Evolutionary conservation across 53 echinoderm and acorn worm genomes (phyloP).

Genomic region (Temnopleurus reevesii): DNA sequence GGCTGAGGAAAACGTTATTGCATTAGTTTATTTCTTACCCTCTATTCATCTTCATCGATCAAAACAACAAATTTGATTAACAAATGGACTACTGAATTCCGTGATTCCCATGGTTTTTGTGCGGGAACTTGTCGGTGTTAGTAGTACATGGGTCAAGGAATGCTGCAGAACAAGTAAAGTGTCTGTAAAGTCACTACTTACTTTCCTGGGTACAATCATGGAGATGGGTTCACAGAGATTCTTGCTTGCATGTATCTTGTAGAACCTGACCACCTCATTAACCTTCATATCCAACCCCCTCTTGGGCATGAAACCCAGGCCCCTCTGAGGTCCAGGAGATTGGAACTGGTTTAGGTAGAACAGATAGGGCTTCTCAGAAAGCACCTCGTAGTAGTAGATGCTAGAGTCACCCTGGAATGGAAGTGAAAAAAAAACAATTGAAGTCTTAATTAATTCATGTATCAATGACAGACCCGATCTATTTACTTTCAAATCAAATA

Average conservation of each 20-base stretch:
- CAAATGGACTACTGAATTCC: no score
- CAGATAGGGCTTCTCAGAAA: constrained; percentile 71
- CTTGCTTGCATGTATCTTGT: constrained; percentile 84
- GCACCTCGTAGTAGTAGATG: constrained; percentile 88
- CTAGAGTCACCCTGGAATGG: constrained; percentile 82
- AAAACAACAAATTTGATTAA: no score
- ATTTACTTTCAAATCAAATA: no score
- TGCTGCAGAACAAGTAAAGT: no score
- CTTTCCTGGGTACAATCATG: constrained; percentile 96
- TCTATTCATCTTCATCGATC: no score
- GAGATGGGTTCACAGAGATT: constrained; percentile 82
- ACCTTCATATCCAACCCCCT: constrained; percentile 78
- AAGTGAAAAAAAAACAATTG: neutral
- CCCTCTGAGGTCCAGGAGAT: constrained; percentile 82
- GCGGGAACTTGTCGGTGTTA: no score
- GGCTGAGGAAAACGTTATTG: no score
- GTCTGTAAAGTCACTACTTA: constrained; percentile 57
- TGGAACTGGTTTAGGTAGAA: constrained; percentile 74
- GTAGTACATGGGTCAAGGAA: no score
- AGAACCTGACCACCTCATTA: constrained; percentile 90
- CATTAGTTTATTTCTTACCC: no score
- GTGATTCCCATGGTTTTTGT: no score
- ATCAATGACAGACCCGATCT: no score
- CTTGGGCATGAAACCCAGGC: constrained; percentile 93
- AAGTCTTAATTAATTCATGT: neutral